phyloP scores from a whole-genome alignment of 2,888 invertebrate species.

The Thysanoteuthis rhombus region DNA sequence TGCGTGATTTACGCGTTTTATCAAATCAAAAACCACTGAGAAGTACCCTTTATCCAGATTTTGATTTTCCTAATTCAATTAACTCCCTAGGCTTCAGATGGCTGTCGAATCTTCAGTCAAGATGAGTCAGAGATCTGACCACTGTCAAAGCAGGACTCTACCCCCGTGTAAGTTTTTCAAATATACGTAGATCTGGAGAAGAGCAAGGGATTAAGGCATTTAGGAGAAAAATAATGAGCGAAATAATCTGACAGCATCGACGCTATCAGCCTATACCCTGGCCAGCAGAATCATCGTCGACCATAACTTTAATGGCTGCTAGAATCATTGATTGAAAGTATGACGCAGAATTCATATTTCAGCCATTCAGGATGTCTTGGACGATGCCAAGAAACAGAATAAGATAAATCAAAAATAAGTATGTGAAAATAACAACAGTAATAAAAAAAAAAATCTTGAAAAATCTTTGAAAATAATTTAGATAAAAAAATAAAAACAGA shows the following conservation, averaged over 20 bases:
- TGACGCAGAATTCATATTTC: background rate
- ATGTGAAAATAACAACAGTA: background rate
- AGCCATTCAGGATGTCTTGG: background rate
- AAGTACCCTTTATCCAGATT: too few species aligned
- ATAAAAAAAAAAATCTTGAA: background rate
- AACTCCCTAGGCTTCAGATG: too few species aligned
- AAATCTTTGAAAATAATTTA: background rate
- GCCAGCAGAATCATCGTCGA: background rate
- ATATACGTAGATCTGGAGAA: too few species aligned
- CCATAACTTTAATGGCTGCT: background rate
- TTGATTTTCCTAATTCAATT: too few species aligned
- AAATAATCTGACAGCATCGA: background rate
- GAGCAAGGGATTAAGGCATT: background rate
- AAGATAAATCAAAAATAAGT: background rate
- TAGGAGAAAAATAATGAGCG: background rate
- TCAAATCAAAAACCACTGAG: too few species aligned
- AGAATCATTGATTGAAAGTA: background rate
- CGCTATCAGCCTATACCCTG: background rate
- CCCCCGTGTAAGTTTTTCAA: too few species aligned
- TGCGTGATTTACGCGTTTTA: too few species aligned
- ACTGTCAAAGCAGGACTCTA: too few species aligned
- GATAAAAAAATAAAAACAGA: background rate
- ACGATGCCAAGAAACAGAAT: background rate
- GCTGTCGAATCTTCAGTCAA: too few species aligned
- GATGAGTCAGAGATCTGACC: too few species aligned